Conservation (phyloP, 2,797 vertebrate species). For the Leontocebus nigricollis region DNA sequence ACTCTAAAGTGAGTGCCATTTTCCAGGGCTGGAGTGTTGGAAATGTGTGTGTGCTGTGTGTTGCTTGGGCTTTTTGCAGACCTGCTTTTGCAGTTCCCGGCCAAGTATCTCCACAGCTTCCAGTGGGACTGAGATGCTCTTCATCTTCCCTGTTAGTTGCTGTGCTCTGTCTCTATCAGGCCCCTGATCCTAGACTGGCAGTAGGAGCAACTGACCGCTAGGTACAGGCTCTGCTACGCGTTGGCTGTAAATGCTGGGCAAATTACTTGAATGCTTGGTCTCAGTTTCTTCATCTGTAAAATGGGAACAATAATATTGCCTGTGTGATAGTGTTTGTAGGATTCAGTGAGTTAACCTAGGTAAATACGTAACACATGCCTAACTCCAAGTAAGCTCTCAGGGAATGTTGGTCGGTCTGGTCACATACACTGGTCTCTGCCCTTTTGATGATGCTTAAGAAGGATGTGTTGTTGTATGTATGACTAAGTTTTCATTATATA, state of each 20-base stretch:
- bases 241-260: background rate
- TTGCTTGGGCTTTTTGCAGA: background rate
- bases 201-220: background rate
- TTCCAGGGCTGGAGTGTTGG: background rate
- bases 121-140: background rate
- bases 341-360: background rate
- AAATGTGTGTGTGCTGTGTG: background rate
- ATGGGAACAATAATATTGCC: background rate
- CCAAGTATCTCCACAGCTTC: background rate
- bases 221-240: background rate
- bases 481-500: background rate
- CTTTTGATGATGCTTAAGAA: background rate
- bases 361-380: no score
- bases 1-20: background rate
- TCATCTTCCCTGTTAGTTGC: background rate
- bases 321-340: background rate
- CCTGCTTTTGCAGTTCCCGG: background rate
- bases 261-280: background rate
- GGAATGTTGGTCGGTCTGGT: background rate
- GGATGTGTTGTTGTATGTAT: background rate
- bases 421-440: background rate
- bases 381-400: background rate
- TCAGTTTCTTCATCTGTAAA: background rate
- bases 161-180: background rate
- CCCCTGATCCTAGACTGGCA: background rate